Conservation (phyloP, 2,888 invertebrate genomes). For the Entomobrya proxima region DNA sequence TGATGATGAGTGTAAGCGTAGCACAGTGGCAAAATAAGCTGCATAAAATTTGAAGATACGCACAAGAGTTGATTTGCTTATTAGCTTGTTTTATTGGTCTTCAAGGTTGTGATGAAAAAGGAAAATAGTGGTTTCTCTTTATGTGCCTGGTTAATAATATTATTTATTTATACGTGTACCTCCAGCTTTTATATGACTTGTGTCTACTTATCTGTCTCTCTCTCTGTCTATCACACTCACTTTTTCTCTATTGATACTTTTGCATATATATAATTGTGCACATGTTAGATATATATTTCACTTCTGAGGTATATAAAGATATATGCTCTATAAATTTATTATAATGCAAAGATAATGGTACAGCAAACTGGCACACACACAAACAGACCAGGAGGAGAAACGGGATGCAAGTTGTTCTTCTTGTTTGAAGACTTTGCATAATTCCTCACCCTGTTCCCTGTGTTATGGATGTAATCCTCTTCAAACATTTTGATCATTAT, state of each 20-base stretch:
- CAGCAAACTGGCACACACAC: conserved; percentile 43
- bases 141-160: conserved; percentile 7
- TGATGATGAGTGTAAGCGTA: conserved; percentile 62
- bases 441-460: conserved; percentile 16
- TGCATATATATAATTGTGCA: conserved; percentile 8
- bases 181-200: background rate
- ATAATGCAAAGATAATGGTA: background rate
- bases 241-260: background rate
- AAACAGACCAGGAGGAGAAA: conserved; percentile 4
- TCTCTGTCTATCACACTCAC: background rate
- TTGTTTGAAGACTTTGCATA: conserved; percentile 65
- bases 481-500: conserved; percentile 65
- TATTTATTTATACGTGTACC: conserved; percentile 31
- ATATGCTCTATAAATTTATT: no score
- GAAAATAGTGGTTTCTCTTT: conserved; percentile 22
- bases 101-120: conserved; percentile 53
- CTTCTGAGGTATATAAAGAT: no score
- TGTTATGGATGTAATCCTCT: conserved; percentile 51
- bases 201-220: background rate
- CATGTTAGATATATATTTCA: conserved; percentile 23
- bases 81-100: conserved; percentile 69
- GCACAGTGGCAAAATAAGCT: conserved; percentile 69
- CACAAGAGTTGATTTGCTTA: conserved; percentile 69
- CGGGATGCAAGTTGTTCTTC: conserved; percentile 62
- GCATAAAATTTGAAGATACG: conserved; percentile 67